phyloP scores from a whole-genome alignment of 2,797 vertebrate species.

The Eospalax fontanierii region DNA sequence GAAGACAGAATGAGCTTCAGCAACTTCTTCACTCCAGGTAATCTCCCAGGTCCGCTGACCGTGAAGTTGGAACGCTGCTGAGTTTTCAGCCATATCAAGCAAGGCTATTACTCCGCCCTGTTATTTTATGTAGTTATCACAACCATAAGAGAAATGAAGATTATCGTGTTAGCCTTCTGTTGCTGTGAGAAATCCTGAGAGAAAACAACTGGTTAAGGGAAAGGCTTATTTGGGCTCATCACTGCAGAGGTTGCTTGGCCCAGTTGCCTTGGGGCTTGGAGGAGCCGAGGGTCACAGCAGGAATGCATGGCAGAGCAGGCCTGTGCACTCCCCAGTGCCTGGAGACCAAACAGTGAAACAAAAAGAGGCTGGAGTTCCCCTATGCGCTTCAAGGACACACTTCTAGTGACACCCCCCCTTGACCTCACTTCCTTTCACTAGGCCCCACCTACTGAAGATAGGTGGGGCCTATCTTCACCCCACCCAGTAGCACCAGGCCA shows the following conservation, averaged over 20 bases:
- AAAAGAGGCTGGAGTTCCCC: neutral
- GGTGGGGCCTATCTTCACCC: too few species aligned
- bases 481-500: neutral
- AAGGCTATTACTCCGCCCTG: neutral
- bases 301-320: neutral
- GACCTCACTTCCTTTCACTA: neutral
- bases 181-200: neutral
- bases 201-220: neutral
- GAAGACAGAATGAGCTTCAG: conserved; percentile 92
- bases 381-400: neutral
- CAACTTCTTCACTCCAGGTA: conserved; percentile 92
- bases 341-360: neutral
- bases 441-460: neutral
- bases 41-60: conserved; percentile 30
- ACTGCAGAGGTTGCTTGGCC: too few species aligned
- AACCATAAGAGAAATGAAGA: neutral
- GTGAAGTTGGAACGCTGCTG: neutral
- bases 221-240: neutral
- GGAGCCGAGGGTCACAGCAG: too few species aligned
- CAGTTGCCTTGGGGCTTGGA: neutral
- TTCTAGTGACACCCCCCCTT: neutral
- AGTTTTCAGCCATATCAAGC: conserved; percentile 13
- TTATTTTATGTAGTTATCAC: neutral
- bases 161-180: too few species aligned
- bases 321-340: neutral